Percentiles rank a stretch among this genome's conserved stretches.
phyloP scores from a whole-genome alignment of 1,140 invertebrate genomes.

The Apis florea region DNA sequence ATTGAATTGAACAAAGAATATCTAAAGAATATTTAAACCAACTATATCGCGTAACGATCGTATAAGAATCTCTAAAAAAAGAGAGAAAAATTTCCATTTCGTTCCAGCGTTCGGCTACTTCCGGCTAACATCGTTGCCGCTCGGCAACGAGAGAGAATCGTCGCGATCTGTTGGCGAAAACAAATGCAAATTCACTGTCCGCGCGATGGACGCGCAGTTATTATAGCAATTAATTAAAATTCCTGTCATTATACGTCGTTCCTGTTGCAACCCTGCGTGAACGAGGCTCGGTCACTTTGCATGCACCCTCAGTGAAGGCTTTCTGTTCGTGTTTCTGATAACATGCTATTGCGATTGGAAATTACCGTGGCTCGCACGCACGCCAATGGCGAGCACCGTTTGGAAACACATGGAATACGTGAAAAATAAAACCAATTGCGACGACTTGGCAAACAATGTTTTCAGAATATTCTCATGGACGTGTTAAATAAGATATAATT shows the following conservation, averaged over 20 bases:
- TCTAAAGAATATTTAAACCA: neutral
- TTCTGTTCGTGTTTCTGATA: conserved; percentile 45
- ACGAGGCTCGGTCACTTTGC: conserved; percentile 36
- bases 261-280: conserved; percentile 21
- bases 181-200: conserved; percentile 47
- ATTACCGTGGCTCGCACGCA: conserved; percentile 28
- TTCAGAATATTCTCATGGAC: neutral
- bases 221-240: conserved; percentile 54
- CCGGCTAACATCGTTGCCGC: neutral
- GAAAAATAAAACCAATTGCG: neutral
- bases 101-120: conserved; percentile 22
- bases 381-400: neutral
- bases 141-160: conserved; percentile 15
- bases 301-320: conserved; percentile 30
- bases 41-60: neutral
- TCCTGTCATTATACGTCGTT: conserved; percentile 34
- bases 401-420: conserved; percentile 21
- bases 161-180: conserved; percentile 36
- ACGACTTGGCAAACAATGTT: neutral
- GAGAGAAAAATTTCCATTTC: conserved; percentile 28
- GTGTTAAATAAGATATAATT: too few species aligned
- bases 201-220: conserved; percentile 29
- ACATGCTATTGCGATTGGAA: conserved; percentile 42
- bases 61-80: neutral
- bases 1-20: neutral